Evolutionary conservation across 2,797 vertebrate species (phyloP), one percentile per base, ranked within the genome.

Genomic region (Melanotaenia nigrans): DNA sequence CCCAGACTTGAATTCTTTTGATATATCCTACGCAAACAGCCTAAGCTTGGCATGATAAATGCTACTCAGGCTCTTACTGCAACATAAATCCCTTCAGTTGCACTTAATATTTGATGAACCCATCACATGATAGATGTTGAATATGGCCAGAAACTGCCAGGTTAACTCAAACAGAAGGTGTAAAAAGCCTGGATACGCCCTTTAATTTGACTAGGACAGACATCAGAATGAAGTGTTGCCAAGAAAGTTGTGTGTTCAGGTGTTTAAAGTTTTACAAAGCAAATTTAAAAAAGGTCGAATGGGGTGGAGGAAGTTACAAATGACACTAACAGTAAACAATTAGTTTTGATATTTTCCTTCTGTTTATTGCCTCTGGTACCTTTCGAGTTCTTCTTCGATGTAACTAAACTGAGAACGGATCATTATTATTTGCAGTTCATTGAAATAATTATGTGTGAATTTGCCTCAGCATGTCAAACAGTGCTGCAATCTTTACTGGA

Each of bases 21-120:
- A 63, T 65, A 40, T 45, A 79, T 58, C 59, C 40, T 30, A 36
- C 38, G 13, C 5, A 62, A 5, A 45, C 60, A 35, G 67, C 61
- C 77, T 65, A 65, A 70, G 30, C 68, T 54, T 56, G 79, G 53
- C 12, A 36, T 69, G 57, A 40, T 68, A 66, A 68, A 82, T 54
- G 45, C 24, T 62, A 61, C 28, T 36, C 53, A 64, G 33, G 38
- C 40, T 61, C 81, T 75, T 70, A 69, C 61, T 33, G 51, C 32
- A 38, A 56, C 25, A 53, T 22, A 49, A 54, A 62, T 61, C 51
- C 55, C 55, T 54, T 12, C 10, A 56, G 45, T 67, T n/a, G 55
- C 35, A 30, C 62, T 13, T 38, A 28, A 36, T 63, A 20, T 68
- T 53, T 47, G 35, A 36, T 60, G 14, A 25, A 38, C 62, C n/a